Evolutionary conservation across 2,113 vertebrate species (phyloP).

Genomic region (Sus scrofa): T2T-Sscrofa CM000819.6:128537501-128538000

Average conservation of each 20-base stretch:
- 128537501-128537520: background rate
- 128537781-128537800: background rate
- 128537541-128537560: background rate
- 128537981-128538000: background rate
- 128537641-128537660: background rate
- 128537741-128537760: background rate
- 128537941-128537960: background rate
- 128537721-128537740: background rate
- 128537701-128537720: background rate
- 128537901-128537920: background rate
- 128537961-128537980: background rate
- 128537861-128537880: background rate
- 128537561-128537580: conserved; percentile 35
- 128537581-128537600: background rate
- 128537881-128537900: background rate
- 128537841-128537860: background rate
- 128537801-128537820: background rate
- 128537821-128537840: background rate
- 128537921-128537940: background rate
- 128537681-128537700: background rate
- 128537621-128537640: background rate
- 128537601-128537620: background rate
- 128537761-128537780: background rate
- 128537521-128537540: conserved; percentile 23
- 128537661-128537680: background rate